Base-by-base conservation (phyloP, 1,140 invertebrate species). In the Pseudomyrmex sp. region DNA sequence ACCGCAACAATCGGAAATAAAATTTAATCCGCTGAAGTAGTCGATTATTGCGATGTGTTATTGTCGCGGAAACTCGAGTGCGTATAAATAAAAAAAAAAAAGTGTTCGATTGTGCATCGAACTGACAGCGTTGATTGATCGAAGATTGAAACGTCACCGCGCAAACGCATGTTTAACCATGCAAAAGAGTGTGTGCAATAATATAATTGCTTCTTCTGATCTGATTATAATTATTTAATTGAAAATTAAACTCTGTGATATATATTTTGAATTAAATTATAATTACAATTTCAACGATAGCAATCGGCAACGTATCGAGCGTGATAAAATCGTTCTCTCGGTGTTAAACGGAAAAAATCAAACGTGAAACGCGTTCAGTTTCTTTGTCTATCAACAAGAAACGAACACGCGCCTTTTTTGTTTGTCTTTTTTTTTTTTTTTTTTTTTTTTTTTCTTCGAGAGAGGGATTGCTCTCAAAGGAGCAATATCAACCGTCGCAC, bases 181-280 rank as follows among this genome's bases (percentile, higher is more conserved):
- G 26, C 13, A 13, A 58, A 44, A 26, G 26, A 44, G 20, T 18
- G 26, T 23, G 44, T 12, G n/a, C n/a, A 4, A 58, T 79, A 8
- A 10, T 18, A 54, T 18, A 23, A 56, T 56, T 1, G 48, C 23
- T 20, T 10, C 2, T 56, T 77, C 13, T 13, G 58, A 18, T 26
- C 52, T 18, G 12, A 63, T 35, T 76, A 18, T 54, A 76, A 76
- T 65, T 46, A 48, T 63, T 18, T 18, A 75, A 75, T 76, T 20
- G 35, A 35, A 35, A 48, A 65, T 65, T 63, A 9, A 66, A 44
- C 12, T 35, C 35, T 44, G 13, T 65, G 23, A 66, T 46, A 35
- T 35, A 35, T 35, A 35, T 65, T 65, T n/a, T 65, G 7, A 65
- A 76, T 65, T 65, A 44, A 52, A 76, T 76, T 76, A 48, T 52